Evolutionary conservation across 2,113 vertebrate species (phyloP).

Genomic region (Nerophis ophidion): DNA sequence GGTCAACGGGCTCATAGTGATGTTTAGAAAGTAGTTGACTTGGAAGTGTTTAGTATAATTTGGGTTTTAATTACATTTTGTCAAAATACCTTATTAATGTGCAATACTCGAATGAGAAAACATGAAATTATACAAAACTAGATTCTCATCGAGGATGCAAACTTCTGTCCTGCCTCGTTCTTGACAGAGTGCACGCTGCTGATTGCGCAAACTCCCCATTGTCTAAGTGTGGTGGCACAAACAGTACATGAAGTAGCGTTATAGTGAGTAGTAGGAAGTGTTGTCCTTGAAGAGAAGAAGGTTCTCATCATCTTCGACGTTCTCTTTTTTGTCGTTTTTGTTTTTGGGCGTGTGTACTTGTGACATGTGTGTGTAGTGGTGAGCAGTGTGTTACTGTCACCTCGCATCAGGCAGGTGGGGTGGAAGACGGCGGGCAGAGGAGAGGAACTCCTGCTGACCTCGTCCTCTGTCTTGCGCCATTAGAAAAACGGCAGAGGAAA

Average conservation of each 20-base stretch:
- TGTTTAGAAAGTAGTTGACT: no score
- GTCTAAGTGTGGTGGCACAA: not conserved
- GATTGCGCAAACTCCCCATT: not conserved
- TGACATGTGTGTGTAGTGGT: slow-evolving; percentile 5
- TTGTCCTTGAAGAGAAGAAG: not conserved
- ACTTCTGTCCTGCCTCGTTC: not conserved
- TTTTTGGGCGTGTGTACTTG: slow-evolving; percentile 7
- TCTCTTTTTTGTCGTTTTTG: not conserved
- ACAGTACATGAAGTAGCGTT: no score
- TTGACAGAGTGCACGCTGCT: not conserved
- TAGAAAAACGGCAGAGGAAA: not conserved
- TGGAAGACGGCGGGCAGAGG: slow-evolving; percentile 41
- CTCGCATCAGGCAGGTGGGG: slow-evolving; percentile 44
- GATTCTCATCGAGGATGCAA: no score
- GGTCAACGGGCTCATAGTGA: no score
- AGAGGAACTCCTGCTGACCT: slow-evolving; percentile 17
- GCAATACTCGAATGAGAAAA: no score
- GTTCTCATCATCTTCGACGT: not conserved
- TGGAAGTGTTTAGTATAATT: no score
- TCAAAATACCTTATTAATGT: no score
- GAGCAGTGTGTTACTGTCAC: slow-evolving; percentile 37
- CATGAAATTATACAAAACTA: no score
- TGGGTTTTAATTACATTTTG: no score
- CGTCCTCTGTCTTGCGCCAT: slow-evolving; percentile 4
- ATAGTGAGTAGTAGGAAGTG: slow-evolving; percentile 1